These are phyloP conservation scores for Aegypius monachus DNA, from an alignment of 2,113 vertebrate species.

Conservation along the genomic window DNA sequence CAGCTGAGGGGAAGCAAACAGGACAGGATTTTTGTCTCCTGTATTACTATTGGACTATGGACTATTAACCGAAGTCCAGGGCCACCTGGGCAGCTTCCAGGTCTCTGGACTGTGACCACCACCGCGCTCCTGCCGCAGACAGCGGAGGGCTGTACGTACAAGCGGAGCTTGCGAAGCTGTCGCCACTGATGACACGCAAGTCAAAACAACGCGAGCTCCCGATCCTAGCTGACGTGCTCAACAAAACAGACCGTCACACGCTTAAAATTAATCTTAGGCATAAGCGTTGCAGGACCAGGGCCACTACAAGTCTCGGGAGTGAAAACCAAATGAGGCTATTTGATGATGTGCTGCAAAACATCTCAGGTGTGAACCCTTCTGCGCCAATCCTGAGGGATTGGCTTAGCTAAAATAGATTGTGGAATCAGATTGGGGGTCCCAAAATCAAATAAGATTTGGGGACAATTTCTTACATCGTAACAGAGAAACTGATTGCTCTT, in stretches of 20 bases:
- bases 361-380: neutral
- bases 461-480: neutral
- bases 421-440: neutral
- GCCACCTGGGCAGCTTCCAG: neutral
- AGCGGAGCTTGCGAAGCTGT: neutral
- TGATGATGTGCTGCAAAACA: neutral
- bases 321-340: neutral
- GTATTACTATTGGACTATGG: too few relatives aligned
- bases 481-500: neutral
- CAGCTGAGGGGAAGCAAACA: neutral
- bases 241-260: neutral
- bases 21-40: neutral
- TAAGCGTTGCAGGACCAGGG: neutral
- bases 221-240: neutral
- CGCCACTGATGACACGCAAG: neutral
- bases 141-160: rapidly evolving
- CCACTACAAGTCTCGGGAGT: neutral
- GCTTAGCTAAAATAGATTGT: neutral
- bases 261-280: neutral
- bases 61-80: neutral
- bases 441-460: neutral
- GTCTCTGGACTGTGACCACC: neutral
- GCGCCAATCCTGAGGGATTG: neutral
- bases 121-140: rapidly evolving
- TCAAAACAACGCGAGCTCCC: neutral